Evolutionary conservation across 2,888 invertebrate genomes (phyloP).

Genomic region (Adineta ricciae): DNA sequence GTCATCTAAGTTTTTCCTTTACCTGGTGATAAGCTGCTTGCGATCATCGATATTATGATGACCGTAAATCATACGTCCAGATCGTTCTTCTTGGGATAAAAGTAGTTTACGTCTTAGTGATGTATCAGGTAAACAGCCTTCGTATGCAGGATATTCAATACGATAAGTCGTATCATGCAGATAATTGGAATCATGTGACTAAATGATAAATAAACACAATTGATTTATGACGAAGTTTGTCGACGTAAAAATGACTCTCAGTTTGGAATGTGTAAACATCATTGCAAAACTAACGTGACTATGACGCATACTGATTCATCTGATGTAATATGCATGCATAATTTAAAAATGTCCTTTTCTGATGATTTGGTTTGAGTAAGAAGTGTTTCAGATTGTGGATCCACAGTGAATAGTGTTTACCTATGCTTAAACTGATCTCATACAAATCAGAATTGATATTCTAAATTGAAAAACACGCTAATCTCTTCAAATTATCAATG

Average conservation of each 20-base stretch:
- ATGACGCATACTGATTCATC: neutral
- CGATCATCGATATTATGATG: constrained; percentile 2
- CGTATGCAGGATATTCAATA: neutral
- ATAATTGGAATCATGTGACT: neutral
- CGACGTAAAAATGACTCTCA: too few relatives aligned
- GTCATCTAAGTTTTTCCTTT: neutral
- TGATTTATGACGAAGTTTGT: neutral
- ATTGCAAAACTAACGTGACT: neutral
- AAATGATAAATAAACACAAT: too few relatives aligned
- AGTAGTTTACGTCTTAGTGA: neutral
- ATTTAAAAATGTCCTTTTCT: too few relatives aligned
- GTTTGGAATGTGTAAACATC: neutral
- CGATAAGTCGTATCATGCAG: neutral
- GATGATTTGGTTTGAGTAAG: too few relatives aligned
- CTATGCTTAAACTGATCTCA: too few relatives aligned
- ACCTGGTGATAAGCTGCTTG: neutral
- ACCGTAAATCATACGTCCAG: neutral
- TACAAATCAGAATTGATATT: too few relatives aligned
- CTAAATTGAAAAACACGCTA: too few relatives aligned
- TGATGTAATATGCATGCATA: neutral
- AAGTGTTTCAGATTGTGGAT: too few relatives aligned
- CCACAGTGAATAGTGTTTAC: too few relatives aligned
- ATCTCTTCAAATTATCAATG: too few relatives aligned
- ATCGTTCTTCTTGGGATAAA: neutral
- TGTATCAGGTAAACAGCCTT: neutral